phyloP scores from a whole-genome alignment of 37 sponge, comb jelly and placozoan genomes.

The Eunapius fragilis region DNA sequence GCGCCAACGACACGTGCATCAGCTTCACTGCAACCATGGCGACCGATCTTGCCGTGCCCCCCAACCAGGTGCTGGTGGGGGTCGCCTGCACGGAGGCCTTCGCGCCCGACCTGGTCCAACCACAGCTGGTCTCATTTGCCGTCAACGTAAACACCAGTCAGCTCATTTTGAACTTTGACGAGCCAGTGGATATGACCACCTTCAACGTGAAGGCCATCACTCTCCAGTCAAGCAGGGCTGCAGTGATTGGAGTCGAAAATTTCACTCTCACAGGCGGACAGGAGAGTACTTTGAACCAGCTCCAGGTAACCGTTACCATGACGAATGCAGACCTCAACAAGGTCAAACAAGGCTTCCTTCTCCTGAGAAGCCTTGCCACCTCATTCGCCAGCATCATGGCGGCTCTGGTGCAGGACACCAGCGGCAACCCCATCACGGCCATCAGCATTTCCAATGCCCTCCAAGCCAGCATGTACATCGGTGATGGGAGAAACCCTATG shows the following conservation, averaged over 20 bases:
- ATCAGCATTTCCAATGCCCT: constrained; percentile 48
- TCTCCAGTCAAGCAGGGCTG: constrained; percentile 30
- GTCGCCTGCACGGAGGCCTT: constrained; percentile 36
- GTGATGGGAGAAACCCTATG: constrained; percentile 65
- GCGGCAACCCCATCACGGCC: constrained; percentile 55
- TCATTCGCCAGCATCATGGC: constrained; percentile 51
- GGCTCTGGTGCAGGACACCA: constrained; percentile 66
- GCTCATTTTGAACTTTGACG: constrained; percentile 79
- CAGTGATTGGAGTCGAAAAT: constrained; percentile 17
- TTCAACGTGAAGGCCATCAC: constrained; percentile 68
- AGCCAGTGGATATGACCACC: constrained; percentile 77
- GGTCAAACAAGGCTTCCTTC: constrained; percentile 63
- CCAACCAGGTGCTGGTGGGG: background rate
- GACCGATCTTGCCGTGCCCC: constrained; percentile 44
- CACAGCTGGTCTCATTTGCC: constrained; percentile 56
- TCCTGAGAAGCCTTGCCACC: constrained; percentile 47
- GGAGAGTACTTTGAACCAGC: constrained; percentile 36
- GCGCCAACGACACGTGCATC: constrained; percentile 75
- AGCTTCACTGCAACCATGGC: constrained; percentile 16
- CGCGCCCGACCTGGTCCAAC: constrained; percentile 56
- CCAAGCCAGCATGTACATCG: constrained; percentile 46
- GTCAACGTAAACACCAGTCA: constrained; percentile 62
- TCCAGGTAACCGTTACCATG: constrained; percentile 57
- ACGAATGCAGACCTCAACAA: constrained; percentile 76
- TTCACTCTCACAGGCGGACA: constrained; percentile 79